Base-by-base conservation (phyloP, 2,888 invertebrate genomes). In the Meandrusa payeni region DNA sequence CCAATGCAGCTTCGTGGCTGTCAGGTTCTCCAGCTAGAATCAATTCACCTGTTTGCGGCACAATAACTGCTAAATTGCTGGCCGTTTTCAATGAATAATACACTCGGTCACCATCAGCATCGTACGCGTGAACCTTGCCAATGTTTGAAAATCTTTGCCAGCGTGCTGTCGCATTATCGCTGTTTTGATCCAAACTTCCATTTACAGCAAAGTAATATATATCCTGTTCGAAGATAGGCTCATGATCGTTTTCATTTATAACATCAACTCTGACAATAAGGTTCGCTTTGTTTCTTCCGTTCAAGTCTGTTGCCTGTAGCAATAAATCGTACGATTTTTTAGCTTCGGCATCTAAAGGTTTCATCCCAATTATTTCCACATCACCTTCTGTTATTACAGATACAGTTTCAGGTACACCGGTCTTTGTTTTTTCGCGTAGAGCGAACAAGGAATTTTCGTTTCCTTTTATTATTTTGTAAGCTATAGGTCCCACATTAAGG, bases 41-140 rank as follows among this genome's bases (percentile, higher is more conserved):
- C 9, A 98, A 82, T 69, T 96, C 95, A 0, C 98, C 98, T 0
- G 97, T 96, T 80, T 96, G 96, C 0, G 97, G 97, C 2, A 97
- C 95, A 53, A 98, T 94, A 6, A 97, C 94, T 26, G 96, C 92
- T 54, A 94, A 89, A 64, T 94, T 94, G 52, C 93, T 95, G 5
- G 95, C 94, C 2, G 93, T 91, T 41, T 92, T 90, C 39, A 98
- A 81, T 39, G 93, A 93, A 73, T 97, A 98, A 36, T 95, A 94
- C n/a, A 97, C 91, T 59, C 93, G 92, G 75, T 97, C 97, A n/a
- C 95, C 96, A 73, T 98, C 98, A 0, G 93, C 93, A 73, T 98
- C 98, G 39, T 90, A 91, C 0, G 98, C 98, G 50, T 92, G 91
- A 6, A 98, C 95, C 64, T 91, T 93, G 1, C 97, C 97, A 48